phyloP scores from a whole-genome alignment of 2,888 invertebrate genomes.

The Cabera pusaria region DNA sequence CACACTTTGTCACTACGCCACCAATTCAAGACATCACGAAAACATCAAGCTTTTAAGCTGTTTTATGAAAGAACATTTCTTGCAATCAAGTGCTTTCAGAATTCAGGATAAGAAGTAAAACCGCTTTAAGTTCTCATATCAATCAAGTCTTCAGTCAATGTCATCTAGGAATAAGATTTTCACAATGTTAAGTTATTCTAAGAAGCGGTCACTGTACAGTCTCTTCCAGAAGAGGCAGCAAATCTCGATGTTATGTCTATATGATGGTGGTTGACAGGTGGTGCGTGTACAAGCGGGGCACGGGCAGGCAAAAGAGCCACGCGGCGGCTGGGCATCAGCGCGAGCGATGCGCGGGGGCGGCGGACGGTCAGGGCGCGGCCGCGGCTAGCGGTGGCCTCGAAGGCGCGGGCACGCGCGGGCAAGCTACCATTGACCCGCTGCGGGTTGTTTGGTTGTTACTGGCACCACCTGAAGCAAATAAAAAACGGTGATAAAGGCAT shows the following conservation, averaged over 20 bases:
- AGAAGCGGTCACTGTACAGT: too few species aligned
- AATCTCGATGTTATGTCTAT: constrained; percentile 22
- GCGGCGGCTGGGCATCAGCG: constrained; percentile 70
- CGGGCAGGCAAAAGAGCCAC: constrained; percentile 71
- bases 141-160: too few species aligned
- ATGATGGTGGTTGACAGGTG: constrained; percentile 51
- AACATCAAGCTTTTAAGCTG: too few species aligned
- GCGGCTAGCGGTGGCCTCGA: constrained; percentile 70
- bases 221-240: not conserved
- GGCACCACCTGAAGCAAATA: constrained; percentile 53
- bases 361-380: constrained; percentile 75
- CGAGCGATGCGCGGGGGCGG: constrained; percentile 65
- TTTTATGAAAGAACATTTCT: too few species aligned
- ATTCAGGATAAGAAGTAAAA: too few species aligned
- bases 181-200: too few species aligned
- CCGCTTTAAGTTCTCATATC: too few species aligned
- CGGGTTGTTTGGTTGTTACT: constrained; percentile 63
- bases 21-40: constrained; percentile 9
- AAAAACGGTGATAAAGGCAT: too few species aligned
- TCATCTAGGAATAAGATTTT: too few species aligned
- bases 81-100: too few species aligned
- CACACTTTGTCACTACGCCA: constrained; percentile 21
- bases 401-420: constrained; percentile 85
- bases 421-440: constrained; percentile 81
- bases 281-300: constrained; percentile 50